Evolutionary conservation across 2,797 vertebrate species (phyloP).

Genomic region (Trachurus trachurus): DNA sequence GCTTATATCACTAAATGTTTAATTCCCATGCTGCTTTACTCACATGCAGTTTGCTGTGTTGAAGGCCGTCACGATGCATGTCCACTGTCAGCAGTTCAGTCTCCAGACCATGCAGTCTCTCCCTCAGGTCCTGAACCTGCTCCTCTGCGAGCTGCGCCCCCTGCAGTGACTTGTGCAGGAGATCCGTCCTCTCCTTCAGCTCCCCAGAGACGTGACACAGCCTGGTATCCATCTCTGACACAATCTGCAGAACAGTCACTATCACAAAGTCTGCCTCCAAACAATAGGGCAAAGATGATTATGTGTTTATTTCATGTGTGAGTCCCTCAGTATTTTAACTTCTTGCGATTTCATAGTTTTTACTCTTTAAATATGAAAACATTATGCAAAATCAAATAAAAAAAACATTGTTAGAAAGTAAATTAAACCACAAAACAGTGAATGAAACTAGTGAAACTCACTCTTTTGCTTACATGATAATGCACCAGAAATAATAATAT

Average conservation of each 20-base stretch:
- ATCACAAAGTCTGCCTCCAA: not conserved
- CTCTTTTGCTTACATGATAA: too few relatives aligned
- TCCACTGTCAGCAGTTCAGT: conserved; percentile 86
- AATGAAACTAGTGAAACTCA: too few relatives aligned
- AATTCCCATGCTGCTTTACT: conserved; percentile 24
- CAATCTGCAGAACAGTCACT: conserved; percentile 44
- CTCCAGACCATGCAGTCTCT: conserved; percentile 85
- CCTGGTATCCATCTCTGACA: conserved; percentile 84
- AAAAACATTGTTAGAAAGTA: too few relatives aligned
- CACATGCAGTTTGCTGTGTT: conserved; percentile 89
- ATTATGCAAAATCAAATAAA: too few relatives aligned
- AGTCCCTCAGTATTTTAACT: not conserved
- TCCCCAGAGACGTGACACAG: conserved; percentile 79
- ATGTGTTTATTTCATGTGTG: not conserved
- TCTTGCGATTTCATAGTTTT: not conserved
- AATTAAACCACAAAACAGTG: not conserved
- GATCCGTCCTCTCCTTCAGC: conserved; percentile 83
- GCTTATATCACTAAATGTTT: not conserved
- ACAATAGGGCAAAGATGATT: not conserved
- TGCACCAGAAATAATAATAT: too few relatives aligned
- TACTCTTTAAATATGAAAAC: not conserved
- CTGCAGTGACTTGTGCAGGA: conserved; percentile 83
- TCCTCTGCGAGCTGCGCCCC: conserved; percentile 87
- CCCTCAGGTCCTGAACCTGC: conserved; percentile 83
- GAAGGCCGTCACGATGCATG: conserved; percentile 84